Evolutionary conservation across 2,888 invertebrate species (phyloP).

Genomic region (Tenthredo mesomela): DNA sequence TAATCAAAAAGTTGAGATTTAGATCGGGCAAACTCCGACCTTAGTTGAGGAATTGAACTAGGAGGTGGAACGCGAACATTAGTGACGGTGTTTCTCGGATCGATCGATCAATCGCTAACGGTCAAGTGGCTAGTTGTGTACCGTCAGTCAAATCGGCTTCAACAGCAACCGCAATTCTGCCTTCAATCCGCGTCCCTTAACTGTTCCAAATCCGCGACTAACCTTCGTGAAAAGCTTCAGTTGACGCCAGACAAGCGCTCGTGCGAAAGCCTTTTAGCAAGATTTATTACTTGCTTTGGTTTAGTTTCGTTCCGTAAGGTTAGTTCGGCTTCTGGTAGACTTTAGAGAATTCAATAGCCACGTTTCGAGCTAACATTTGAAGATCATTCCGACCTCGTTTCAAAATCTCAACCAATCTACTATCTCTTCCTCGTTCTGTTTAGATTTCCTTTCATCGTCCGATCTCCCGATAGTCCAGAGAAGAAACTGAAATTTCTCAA

Average conservation of each 20-base stretch:
- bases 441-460: background rate
- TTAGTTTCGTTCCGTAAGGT: slow-evolving; percentile 40
- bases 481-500: background rate
- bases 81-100: slow-evolving; percentile 26
- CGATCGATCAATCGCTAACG: slow-evolving; percentile 62
- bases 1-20: background rate
- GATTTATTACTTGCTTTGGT: slow-evolving; percentile 68
- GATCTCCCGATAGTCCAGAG: background rate
- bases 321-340: slow-evolving; percentile 33
- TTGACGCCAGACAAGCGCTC: slow-evolving; percentile 65
- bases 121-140: slow-evolving; percentile 78
- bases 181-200: slow-evolving; percentile 63
- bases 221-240: slow-evolving; percentile 72
- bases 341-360: slow-evolving; percentile 40
- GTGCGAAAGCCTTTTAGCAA: slow-evolving; percentile 69
- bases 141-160: slow-evolving; percentile 72
- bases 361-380: slow-evolving; percentile 2
- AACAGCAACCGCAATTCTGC: background rate
- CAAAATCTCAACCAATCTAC: background rate
- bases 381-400: background rate
- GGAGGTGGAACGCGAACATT: slow-evolving; percentile 4
- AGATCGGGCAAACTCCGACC: background rate
- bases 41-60: background rate
- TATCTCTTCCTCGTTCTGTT: background rate
- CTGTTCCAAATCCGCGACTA: slow-evolving; percentile 75